These are phyloP conservation scores for Rhinoderma darwinii DNA, from an alignment of 2,113 vertebrate species.

Conservation along the genomic window DNA sequence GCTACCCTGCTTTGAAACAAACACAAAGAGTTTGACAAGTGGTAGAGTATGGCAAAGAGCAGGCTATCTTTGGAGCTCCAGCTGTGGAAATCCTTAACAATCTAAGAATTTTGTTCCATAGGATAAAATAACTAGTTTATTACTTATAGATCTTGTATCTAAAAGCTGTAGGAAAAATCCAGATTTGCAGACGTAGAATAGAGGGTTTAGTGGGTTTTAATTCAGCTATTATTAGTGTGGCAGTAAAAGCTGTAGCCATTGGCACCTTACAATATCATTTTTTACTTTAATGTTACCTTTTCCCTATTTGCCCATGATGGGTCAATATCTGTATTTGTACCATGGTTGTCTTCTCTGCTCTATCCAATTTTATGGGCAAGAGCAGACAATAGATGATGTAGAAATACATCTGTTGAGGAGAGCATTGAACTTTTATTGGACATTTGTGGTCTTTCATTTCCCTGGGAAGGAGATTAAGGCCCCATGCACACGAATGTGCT, in stretches of 20 bases:
- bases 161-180: neutral
- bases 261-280: neutral
- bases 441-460: too few species aligned
- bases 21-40: neutral
- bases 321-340: too few species aligned
- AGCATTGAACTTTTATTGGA: too few species aligned
- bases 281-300: too few species aligned
- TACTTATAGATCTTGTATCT: neutral
- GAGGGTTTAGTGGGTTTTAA: neutral
- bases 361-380: too few species aligned
- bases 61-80: neutral
- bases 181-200: neutral
- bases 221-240: neutral
- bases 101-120: neutral
- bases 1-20: neutral
- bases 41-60: neutral
- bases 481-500: too few species aligned
- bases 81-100: neutral
- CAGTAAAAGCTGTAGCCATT: neutral
- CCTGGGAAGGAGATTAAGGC: too few species aligned
- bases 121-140: neutral
- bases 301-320: too few species aligned
- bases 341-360: too few species aligned
- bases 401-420: too few species aligned
- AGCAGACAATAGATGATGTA: too few species aligned